phyloP scores from a whole-genome alignment of 2,888 invertebrate species.

The Tenthredo livida region DNA sequence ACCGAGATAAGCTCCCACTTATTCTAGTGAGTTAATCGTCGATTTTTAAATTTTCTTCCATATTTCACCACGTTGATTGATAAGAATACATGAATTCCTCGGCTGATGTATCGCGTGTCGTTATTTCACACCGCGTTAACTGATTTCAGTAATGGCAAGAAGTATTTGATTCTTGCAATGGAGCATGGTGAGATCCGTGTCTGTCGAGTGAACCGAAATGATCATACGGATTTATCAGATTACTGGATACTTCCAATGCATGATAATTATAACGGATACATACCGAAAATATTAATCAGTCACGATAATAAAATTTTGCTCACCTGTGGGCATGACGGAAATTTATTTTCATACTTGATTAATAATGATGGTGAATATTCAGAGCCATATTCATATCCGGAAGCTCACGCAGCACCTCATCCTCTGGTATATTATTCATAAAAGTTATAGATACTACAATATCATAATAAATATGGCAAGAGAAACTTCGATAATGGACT shows the following conservation, averaged over 20 bases:
- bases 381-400: constrained; percentile 35
- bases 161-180: constrained; percentile 82
- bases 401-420: constrained; percentile 3
- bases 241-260: constrained; percentile 88
- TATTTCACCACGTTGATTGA: constrained; percentile 12
- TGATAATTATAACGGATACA: constrained; percentile 85
- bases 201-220: constrained; percentile 78
- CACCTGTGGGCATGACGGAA: constrained; percentile 87
- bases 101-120: constrained; percentile 48
- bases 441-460: constrained; percentile 1
- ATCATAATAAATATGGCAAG: neutral
- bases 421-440: constrained; percentile 43
- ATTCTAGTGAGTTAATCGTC: constrained; percentile 78
- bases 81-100: neutral
- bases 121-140: neutral
- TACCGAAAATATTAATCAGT: constrained; percentile 84
- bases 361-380: constrained; percentile 61
- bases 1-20: constrained; percentile 81
- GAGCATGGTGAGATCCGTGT: constrained; percentile 82
- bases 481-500: neutral
- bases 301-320: constrained; percentile 81
- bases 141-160: constrained; percentile 77
- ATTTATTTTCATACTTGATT: constrained; percentile 84
- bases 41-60: neutral
- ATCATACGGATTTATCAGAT: constrained; percentile 82